Evolutionary conservation across 2,888 invertebrate genomes (phyloP), one percentile per base, ranked within the genome.

Genomic region (Agrilus biguttatus): DNA sequence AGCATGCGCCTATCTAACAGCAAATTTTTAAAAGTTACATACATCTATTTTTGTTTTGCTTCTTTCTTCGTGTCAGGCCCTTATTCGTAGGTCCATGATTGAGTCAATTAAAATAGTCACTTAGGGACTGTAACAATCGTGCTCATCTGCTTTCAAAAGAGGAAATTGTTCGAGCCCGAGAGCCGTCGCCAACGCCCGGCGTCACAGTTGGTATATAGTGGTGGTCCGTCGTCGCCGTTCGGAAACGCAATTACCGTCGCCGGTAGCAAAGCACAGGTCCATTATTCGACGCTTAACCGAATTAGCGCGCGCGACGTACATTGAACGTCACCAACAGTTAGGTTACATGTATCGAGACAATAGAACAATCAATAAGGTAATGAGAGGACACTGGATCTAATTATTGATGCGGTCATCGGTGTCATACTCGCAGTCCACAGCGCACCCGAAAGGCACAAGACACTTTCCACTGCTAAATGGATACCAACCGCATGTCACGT

Each of bases 361-460:
- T 68, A 56, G 63, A 55, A 63, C 67, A 68, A 68, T 68, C 68
- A 68, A 67, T 67, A 65, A 60, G 64, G 63, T 66, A 67, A 67
- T 67, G 66, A 67, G 65, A 65, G 67, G 67, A 66, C 65, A 66
- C 63, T 66, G 63, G 64, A 67, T 59, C 60, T 62, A 63, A 63
- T 64, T 62, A 65, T 59, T 53, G 61, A 55, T 61, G 63, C 60
- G 63, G 63, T 62, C 62, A 62, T 54, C 57, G 51, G 55, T 56
- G 55, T 59, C 60, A 56, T 55, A 52, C 17, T 17, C 17, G 17
- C 17, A 17, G 17, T 17, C 17, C 17, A 4, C 4, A 17, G 17
- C 17, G 17, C 17, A 54, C 57, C 23, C 55, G 49, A 46, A 49
- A 53, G 53, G 48, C 49, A 51, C 47, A 51, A 53, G 55, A 55